phyloP scores from a whole-genome alignment of 2,797 vertebrate genomes.

The Hipposideros larvatus region DNA sequence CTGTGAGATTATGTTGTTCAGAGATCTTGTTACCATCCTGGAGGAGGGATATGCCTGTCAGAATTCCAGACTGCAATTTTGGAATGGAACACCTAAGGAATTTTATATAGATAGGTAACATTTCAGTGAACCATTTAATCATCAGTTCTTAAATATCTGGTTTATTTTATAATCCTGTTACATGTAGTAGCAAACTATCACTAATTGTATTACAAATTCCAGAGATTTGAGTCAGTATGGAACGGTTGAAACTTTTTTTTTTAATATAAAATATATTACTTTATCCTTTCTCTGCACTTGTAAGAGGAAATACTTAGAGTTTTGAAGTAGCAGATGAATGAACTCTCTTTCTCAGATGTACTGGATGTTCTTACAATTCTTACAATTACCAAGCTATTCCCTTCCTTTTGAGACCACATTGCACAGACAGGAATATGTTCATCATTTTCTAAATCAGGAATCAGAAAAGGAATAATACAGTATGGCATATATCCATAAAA shows the following conservation, averaged over 20 bases:
- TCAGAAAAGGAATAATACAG: not conserved
- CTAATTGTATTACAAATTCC: not conserved
- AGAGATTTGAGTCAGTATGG: not conserved
- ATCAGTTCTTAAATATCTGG: not conserved
- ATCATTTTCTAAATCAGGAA: slow-evolving; percentile 49
- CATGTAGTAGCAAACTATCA: not conserved
- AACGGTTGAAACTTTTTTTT: not conserved
- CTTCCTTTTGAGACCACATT: not conserved
- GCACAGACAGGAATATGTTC: not conserved
- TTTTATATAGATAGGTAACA: not conserved
- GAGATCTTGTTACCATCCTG: not conserved
- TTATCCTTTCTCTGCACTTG: not conserved
- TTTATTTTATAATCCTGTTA: slow-evolving; percentile 15
- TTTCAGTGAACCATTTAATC: not conserved
- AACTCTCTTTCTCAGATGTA: slow-evolving; percentile 21
- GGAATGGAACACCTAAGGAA: not conserved
- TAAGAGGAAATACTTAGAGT: not conserved
- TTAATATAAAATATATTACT: not conserved
- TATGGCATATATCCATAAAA: not conserved
- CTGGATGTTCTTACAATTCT: not conserved
- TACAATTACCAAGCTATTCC: not conserved
- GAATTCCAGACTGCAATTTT: not conserved
- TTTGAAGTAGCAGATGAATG: slow-evolving; percentile 19
- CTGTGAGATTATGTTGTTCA: not conserved
- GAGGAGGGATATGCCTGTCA: not conserved